Evolutionary conservation across 2,888 invertebrate species (phyloP), one percentile per base, ranked within the genome.

Genomic region (Stenoptilia bipunctidactyla): DNA sequence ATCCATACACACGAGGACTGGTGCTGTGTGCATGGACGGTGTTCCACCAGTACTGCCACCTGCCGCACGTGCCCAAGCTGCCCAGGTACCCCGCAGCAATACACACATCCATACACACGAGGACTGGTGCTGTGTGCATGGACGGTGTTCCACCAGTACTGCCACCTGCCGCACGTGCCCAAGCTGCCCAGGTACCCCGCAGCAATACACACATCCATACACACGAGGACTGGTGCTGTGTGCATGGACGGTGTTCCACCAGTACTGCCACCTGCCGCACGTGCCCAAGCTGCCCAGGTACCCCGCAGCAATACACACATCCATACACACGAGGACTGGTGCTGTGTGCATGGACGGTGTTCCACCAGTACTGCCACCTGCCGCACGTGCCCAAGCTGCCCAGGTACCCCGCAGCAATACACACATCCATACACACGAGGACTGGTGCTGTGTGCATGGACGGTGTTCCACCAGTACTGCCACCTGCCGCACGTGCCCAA

Each of bases 241-340:
- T n/a, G n/a, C n/a, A n/a, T n/a, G n/a, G 5, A 25, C 5, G 25
- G 25, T 25, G 25, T 25, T 25, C 25, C 25, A 25, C 25, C 25
- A 25, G 25, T 25, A 25, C 25, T 25, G 25, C 25, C 25, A 25
- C 25, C 5, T 25, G 5, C 25, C 25, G 5, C 5, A 5, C 25
- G 9, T 25, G 5, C 5, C 5, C 25, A 25, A 25, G 25, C 25
- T 25, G 25, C 25, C 25, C 25, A 9, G 9, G 25, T 25, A 9
- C n/a, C n/a, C n/a, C n/a, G n/a, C n/a, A n/a, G n/a, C n/a, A 25
- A 9, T 25, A 9, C 9, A 25, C 25, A 25, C 25, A 25, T 25
- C 5, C 5, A 25, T 9, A 25, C n/a, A n/a, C n/a, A 25, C 25
- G 5, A 25, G 25, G 25, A 25, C 25, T 6, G 9, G 25, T 79